Conservation (phyloP, 2,797 vertebrate genomes). For the Yasuhikotakia modesta region DNA sequence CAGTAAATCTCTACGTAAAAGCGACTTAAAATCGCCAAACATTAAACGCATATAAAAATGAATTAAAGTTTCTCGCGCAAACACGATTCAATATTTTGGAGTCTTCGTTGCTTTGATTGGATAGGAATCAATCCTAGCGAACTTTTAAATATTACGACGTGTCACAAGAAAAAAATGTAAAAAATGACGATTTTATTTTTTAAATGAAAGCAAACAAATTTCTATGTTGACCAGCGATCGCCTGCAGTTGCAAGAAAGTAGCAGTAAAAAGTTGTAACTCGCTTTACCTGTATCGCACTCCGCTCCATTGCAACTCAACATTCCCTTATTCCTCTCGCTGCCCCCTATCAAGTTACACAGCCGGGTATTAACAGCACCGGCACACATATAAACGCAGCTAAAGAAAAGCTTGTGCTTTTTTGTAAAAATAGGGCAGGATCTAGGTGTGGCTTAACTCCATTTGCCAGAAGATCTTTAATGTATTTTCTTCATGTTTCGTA, state of each 20-base stretch:
- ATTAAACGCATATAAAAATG: conserved; percentile 13
- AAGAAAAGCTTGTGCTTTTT: conserved; percentile 60
- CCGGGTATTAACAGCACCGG: conserved; percentile 76
- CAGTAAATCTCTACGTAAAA: not conserved
- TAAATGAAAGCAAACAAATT: conserved; percentile 29
- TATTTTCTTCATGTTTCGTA: conserved; percentile 24
- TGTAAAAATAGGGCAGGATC: conserved; percentile 73
- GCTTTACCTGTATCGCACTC: conserved; percentile 83
- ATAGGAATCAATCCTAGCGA: conserved; percentile 67
- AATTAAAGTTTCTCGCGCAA: conserved; percentile 69
- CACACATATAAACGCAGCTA: conserved; percentile 75
- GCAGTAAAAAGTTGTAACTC: conserved; percentile 65
- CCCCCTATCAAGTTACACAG: conserved; percentile 80
- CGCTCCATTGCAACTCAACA: conserved; percentile 84
- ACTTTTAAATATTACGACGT: conserved; percentile 51
- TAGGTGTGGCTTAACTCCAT: conserved; percentile 78
- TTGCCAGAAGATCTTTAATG: conserved; percentile 66
- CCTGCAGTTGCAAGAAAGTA: not conserved
- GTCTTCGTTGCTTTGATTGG: conserved; percentile 65
- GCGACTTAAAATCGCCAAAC: not conserved
- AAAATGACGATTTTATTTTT: not conserved
- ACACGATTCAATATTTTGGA: conserved; percentile 49
- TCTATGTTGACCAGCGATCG: conserved; percentile 43
- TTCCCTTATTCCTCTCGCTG: conserved; percentile 72
- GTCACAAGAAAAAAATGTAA: not conserved